Base-by-base conservation (phyloP, 2,888 invertebrate genomes). In the Cephonodes hylas region DNA sequence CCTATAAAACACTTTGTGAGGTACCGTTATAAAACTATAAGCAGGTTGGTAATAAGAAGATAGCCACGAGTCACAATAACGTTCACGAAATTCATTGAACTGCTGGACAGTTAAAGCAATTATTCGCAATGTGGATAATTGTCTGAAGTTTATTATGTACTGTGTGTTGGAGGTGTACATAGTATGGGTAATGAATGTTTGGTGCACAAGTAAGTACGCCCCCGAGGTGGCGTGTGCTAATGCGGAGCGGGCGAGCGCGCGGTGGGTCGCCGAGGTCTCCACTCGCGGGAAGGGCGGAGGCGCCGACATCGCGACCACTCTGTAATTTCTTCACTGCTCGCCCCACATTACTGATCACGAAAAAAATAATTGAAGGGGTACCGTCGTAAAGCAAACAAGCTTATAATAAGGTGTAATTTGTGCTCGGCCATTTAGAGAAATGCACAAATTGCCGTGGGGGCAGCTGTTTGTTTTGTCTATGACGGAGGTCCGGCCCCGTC, bases 341-440 rank as follows among this genome's bases (percentile, higher is more conserved):
- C 80, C 85, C 83, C 86, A 88, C 88, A 88, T 92, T 90, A 91
- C 89, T 85, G 91, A 90, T 88, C 86, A 85, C 80, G 85, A 89
- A 90, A 91, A 91, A 91, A 88, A 87, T 91, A 91, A 92, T 91
- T 92, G 90, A 85, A 81, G 91, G 91, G 90, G 90, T 88, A 81
- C 89, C 90, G 80, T 90, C 91, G 90, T 90, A 92, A 92, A 91
- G 91, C 92, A 92, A 92, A 92, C 92, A 92, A 91, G 91, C 91
- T 91, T 91, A 92, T 91, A 92, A 92, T 92, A 92, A 92, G 92
- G 80, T 92, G 86, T 92, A 92, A 92, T 92, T 92, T 91, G 91
- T 89, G 91, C 83, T 86, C 86, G 89, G 86, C 89, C 92, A 91
- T 91, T 92, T 91, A 91, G 91, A 91, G 91, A 91, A 91, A 91